phyloP scores from a whole-genome alignment of 2,797 vertebrate genomes.

The Hippocampus kuda region DNA sequence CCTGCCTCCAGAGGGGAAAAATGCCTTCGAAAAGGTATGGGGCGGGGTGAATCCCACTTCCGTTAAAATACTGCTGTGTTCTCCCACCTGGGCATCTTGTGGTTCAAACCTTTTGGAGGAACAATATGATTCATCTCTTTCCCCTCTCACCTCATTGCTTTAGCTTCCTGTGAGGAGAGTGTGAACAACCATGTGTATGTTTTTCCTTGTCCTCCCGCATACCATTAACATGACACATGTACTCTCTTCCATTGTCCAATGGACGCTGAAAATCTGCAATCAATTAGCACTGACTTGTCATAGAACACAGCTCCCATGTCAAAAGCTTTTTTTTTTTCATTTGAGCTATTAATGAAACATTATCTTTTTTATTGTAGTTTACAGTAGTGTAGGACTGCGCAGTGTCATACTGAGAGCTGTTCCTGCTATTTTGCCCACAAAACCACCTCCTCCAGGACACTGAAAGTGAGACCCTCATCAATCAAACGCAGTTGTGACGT shows the following conservation, averaged over 20 bases:
- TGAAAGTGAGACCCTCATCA: slow-evolving; percentile 36
- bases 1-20: slow-evolving; percentile 71
- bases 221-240: slow-evolving; percentile 29
- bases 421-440: slow-evolving; percentile 1
- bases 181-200: slow-evolving; percentile 34
- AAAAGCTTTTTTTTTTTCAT: not conserved
- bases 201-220: slow-evolving; percentile 31
- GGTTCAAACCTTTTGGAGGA: slow-evolving; percentile 45
- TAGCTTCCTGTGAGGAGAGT: slow-evolving; percentile 42
- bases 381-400: not conserved
- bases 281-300: not conserved
- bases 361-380: not conserved
- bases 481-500: slow-evolving; percentile 36
- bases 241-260: slow-evolving; percentile 13
- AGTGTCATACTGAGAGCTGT: not conserved
- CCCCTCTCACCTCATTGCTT: slow-evolving; percentile 29
- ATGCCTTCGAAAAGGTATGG: slow-evolving; percentile 64
- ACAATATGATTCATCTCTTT: slow-evolving; percentile 50
- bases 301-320: not conserved
- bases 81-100: slow-evolving; percentile 15
- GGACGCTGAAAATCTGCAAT: slow-evolving; percentile 11
- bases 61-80: slow-evolving; percentile 12
- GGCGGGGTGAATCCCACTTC: slow-evolving; percentile 38
- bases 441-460: slow-evolving; percentile 18
- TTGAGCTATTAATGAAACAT: not conserved